Evolutionary conservation across 2,797 vertebrate genomes (phyloP).

Genomic region (Lagodon rhomboides): DNA sequence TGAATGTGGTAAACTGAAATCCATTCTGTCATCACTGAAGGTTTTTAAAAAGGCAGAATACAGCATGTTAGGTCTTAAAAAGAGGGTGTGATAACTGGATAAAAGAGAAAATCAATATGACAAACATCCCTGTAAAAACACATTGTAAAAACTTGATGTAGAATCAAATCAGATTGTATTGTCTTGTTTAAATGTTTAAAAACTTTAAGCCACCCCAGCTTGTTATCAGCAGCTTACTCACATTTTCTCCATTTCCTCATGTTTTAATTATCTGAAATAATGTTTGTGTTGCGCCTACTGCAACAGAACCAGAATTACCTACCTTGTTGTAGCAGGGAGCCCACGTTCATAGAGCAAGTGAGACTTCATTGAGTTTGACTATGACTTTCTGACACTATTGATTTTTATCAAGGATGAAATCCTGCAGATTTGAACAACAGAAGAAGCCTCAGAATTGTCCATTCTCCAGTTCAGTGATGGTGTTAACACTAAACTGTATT

Average conservation of each 20-base stretch:
- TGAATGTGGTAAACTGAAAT: neutral
- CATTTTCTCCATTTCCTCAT: neutral
- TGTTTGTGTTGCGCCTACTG: neutral
- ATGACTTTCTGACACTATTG: neutral
- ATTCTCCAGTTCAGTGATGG: neutral
- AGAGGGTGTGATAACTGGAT: neutral
- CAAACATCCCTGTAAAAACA: neutral
- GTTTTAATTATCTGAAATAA: rapidly evolving
- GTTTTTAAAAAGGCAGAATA: neutral
- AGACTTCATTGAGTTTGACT: constrained; percentile 17
- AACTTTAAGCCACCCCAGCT: neutral
- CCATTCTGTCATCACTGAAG: neutral
- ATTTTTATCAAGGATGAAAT: constrained; percentile 16
- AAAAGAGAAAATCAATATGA: neutral
- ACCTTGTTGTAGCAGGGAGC: neutral
- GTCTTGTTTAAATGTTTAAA: neutral
- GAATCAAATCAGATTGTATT: neutral
- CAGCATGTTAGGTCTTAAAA: neutral
- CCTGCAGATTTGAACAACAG: constrained; percentile 9
- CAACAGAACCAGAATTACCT: neutral
- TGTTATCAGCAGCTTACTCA: neutral
- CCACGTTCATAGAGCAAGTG: constrained; percentile 5
- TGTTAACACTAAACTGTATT: neutral
- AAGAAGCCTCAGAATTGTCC: neutral
- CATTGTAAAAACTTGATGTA: neutral